Conservation (phyloP, 1,140 invertebrate genomes). For the Orussus abietinus region DNA sequence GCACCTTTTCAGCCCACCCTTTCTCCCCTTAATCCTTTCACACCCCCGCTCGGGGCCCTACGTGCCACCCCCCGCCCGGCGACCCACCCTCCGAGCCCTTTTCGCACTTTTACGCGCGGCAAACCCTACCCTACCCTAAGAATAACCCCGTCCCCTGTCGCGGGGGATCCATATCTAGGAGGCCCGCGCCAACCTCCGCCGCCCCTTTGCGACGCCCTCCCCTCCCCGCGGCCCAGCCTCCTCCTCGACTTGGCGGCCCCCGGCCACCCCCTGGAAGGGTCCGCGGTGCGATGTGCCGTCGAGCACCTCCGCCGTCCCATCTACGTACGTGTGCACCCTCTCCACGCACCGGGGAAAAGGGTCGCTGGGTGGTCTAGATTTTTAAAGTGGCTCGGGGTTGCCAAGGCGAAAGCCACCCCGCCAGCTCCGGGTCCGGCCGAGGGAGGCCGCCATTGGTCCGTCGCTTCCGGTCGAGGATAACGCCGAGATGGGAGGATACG, state of each 20-base stretch:
- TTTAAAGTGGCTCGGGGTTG: conserved; percentile 30
- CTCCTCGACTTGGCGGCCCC: conserved; percentile 11
- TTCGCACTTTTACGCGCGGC: conserved; percentile 39
- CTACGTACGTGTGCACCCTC: conserved; percentile 22
- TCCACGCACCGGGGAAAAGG: conserved; percentile 31
- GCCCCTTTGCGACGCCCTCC: conserved; percentile 19
- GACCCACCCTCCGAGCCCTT: conserved; percentile 27
- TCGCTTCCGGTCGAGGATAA: no score
- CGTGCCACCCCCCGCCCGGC: no score
- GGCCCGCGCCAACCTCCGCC: conserved; percentile 10
- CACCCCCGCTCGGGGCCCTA: conserved; percentile 16
- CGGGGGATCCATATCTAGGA: conserved; percentile 28
- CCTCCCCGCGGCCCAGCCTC: conserved; percentile 19
- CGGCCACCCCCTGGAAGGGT: not conserved
- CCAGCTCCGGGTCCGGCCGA: no score
- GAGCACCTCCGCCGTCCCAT: conserved; percentile 6
- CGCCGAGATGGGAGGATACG: no score
- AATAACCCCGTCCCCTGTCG: conserved; percentile 34
- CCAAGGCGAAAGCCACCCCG: conserved; percentile 23
- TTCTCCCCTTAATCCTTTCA: conserved; percentile 18
- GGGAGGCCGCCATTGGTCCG: no score
- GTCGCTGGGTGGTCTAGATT: conserved; percentile 48
- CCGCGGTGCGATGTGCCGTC: conserved; percentile 22
- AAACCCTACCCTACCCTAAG: conserved; percentile 34
- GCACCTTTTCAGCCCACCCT: no score